Percentiles rank a stretch among this genome's conserved stretches.
These are phyloP conservation scores for Macrophya annulata DNA, from an alignment of 2,888 invertebrate genomes.

Conservation along the genomic window DNA sequence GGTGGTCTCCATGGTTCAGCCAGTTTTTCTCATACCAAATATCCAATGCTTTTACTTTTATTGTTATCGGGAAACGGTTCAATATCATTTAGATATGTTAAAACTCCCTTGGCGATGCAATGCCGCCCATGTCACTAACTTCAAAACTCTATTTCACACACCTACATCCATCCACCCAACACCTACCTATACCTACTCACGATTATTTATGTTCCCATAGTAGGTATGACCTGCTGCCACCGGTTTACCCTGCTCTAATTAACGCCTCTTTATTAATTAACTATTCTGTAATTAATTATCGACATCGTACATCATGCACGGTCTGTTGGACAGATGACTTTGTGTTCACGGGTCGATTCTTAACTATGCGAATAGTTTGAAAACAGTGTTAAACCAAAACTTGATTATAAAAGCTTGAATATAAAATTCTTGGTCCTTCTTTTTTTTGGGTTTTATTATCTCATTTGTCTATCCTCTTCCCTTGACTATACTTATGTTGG, in stretches of 20 bases:
- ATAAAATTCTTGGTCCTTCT: neutral
- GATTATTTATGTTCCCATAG: slow-evolving; percentile 9
- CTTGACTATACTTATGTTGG: neutral
- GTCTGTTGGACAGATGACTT: slow-evolving; percentile 9
- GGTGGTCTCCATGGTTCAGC: neutral
- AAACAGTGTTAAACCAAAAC: neutral
- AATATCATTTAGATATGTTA: neutral
- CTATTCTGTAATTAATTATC: slow-evolving; percentile 60
- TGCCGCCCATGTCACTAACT: neutral
- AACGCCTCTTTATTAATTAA: slow-evolving; percentile 55
- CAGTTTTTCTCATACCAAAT: neutral
- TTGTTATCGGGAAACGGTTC: neutral
- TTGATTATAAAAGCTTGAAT: neutral
- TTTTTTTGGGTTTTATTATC: neutral
- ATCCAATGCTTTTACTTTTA: slow-evolving; percentile 20
- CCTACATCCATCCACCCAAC: neutral
- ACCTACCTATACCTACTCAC: no score
- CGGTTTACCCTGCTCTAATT: slow-evolving; percentile 34
- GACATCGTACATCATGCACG: slow-evolving; percentile 54
- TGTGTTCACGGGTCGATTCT: slow-evolving; percentile 22
- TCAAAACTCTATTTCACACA: neutral
- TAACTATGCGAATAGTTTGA: slow-evolving; percentile 12
- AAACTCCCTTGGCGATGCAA: neutral
- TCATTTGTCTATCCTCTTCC: neutral
- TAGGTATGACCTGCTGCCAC: neutral